These are phyloP conservation scores for Drosophila limbata DNA, from an alignment of 2,888 invertebrate genomes.

Conservation along the genomic window DNA sequence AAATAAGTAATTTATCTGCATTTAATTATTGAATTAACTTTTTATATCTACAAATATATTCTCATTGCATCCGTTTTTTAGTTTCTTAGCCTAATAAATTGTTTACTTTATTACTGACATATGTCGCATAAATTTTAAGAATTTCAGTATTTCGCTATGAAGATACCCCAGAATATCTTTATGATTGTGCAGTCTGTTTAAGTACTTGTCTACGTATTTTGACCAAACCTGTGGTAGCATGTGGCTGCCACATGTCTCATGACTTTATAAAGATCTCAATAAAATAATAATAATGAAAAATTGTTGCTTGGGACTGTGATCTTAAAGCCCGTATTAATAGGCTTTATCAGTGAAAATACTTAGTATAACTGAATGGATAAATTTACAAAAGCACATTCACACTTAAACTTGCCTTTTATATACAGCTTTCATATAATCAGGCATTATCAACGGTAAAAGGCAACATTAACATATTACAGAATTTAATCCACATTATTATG, in stretches of 20 bases:
- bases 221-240: not conserved
- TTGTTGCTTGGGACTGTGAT: not conserved
- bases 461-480: not conserved
- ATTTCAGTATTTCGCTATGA: not conserved
- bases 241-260: not conserved
- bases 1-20: not conserved
- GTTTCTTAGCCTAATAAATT: not conserved
- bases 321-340: not conserved
- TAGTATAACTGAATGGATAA: not conserved
- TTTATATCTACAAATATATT: not conserved
- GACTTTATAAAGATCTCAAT: not conserved
- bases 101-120: not conserved
- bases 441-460: not conserved
- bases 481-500: no score
- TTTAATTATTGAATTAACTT: not conserved
- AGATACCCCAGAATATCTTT: not conserved
- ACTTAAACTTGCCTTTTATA: not conserved
- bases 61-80: not conserved
- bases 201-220: not conserved
- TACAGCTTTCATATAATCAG: not conserved
- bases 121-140: slow-evolving; percentile 1
- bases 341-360: not conserved
- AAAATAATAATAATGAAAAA: not conserved
- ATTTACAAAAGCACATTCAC: not conserved
- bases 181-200: not conserved